Conservation (phyloP, 2,888 invertebrate genomes). For the Dromius quadrimaculatus region DNA sequence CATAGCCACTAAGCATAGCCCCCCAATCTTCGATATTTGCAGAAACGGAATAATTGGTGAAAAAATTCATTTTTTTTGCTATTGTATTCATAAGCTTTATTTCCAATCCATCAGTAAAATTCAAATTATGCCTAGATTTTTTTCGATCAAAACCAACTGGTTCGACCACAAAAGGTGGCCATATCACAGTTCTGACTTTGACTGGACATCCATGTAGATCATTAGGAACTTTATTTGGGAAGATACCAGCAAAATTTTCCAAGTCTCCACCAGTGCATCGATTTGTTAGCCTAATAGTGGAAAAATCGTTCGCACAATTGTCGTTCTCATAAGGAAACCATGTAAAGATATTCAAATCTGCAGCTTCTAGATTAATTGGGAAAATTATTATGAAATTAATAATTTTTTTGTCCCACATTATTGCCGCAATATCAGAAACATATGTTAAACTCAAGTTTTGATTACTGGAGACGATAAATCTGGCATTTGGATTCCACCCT, state of each 20-base stretch:
- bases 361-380: not conserved
- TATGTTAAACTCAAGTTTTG: not conserved
- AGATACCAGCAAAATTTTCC: conserved; percentile 53
- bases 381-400: conserved; percentile 13
- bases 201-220: conserved; percentile 61
- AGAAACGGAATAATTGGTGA: conserved; percentile 53
- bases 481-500: conserved; percentile 38
- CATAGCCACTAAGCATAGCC: conserved; percentile 50
- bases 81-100: conserved; percentile 55
- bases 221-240: conserved; percentile 59
- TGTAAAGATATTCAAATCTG: not conserved
- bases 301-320: conserved; percentile 21
- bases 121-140: not conserved
- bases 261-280: conserved; percentile 54
- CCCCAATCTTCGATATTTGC: conserved; percentile 56
- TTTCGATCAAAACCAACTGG: conserved; percentile 54
- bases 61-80: conserved; percentile 52
- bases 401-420: conserved; percentile 16
- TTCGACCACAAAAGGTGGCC: conserved; percentile 61
- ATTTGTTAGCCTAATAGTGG: conserved; percentile 2
- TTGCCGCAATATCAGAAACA: not conserved
- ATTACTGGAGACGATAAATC: conserved; percentile 6
- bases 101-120: conserved; percentile 53
- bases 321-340: conserved; percentile 40
- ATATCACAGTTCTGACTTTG: conserved; percentile 59